Percentiles rank a stretch among this genome's conserved stretches.
These are phyloP conservation scores for Ptilonorhynchus violaceus DNA, from an alignment of 2,113 vertebrate genomes.

Conservation along the genomic window DNA sequence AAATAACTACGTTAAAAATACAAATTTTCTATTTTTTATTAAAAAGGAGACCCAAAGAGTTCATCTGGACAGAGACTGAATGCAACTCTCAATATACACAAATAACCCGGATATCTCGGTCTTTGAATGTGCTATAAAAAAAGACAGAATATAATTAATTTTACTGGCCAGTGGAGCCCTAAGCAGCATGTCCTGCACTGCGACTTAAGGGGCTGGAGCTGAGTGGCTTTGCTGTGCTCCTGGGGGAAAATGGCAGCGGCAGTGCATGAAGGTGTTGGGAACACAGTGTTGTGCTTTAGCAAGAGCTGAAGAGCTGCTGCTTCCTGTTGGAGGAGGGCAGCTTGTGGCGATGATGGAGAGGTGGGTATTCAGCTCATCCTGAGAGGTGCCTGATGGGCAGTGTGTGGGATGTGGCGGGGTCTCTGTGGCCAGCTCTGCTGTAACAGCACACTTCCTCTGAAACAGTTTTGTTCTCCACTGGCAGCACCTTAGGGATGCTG, in stretches of 20 bases:
- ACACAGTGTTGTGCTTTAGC: background rate
- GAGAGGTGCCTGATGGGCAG: background rate
- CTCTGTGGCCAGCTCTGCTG: background rate
- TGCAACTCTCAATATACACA: background rate
- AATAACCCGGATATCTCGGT: background rate
- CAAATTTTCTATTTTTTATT: background rate
- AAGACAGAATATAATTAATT: background rate
- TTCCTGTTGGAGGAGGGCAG: background rate
- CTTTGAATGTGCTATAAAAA: background rate
- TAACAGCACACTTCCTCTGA: fast-evolving
- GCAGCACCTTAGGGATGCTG: background rate
- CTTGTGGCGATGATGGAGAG: fast-evolving
- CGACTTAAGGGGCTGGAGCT: background rate
- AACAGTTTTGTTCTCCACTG: background rate
- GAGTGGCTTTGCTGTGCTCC: fast-evolving
- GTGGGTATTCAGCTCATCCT: background rate
- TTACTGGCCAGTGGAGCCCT: background rate
- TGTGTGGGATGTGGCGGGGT: fast-evolving
- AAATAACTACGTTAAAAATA: background rate
- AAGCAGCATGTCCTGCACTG: fast-evolving
- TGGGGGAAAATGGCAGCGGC: fast-evolving
- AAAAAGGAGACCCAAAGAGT: background rate
- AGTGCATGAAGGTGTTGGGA: fast-evolving
- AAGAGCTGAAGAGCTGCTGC: background rate
- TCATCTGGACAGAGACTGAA: background rate